Percentiles rank a stretch among this genome's conserved stretches.
phyloP scores from a whole-genome alignment of 1,140 invertebrate species.

The Colletes latitarsis region DNA sequence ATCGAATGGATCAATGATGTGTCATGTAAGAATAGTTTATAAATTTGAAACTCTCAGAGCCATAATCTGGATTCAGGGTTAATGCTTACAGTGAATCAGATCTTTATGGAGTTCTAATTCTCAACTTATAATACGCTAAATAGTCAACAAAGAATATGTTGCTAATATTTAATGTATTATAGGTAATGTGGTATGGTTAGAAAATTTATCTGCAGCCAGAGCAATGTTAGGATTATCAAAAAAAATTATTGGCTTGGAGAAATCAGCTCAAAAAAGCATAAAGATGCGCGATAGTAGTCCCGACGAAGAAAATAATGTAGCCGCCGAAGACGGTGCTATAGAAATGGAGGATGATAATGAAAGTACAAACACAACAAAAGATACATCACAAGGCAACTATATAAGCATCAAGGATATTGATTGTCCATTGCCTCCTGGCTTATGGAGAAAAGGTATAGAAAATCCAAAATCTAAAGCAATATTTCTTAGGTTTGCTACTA shows the following conservation, averaged over 20 bases:
- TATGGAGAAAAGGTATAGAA: constrained; percentile 87
- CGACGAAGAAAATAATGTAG: constrained; percentile 39
- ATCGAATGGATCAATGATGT: constrained; percentile 92
- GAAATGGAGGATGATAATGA: constrained; percentile 60
- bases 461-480: constrained; percentile 85
- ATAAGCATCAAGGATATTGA: constrained; percentile 80
- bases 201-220: constrained; percentile 86
- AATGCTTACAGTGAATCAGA: background rate
- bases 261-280: constrained; percentile 27
- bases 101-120: too few species aligned
- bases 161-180: constrained; percentile 18
- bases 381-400: constrained; percentile 64
- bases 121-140: background rate
- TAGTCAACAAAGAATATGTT: background rate
- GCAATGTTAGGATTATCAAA: constrained; percentile 85
- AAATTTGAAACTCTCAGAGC: too few species aligned
- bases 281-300: constrained; percentile 34
- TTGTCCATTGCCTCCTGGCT: constrained; percentile 85
- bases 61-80: background rate
- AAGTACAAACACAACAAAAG: constrained; percentile 53
- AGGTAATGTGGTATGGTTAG: constrained; percentile 90
- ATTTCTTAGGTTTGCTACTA: constrained; percentile 88
- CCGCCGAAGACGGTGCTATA: constrained; percentile 58
- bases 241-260: constrained; percentile 77
- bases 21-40: constrained; percentile 83